Base-by-base conservation (phyloP, 1,140 invertebrate species). In the Drosophila asahinai region DNA sequence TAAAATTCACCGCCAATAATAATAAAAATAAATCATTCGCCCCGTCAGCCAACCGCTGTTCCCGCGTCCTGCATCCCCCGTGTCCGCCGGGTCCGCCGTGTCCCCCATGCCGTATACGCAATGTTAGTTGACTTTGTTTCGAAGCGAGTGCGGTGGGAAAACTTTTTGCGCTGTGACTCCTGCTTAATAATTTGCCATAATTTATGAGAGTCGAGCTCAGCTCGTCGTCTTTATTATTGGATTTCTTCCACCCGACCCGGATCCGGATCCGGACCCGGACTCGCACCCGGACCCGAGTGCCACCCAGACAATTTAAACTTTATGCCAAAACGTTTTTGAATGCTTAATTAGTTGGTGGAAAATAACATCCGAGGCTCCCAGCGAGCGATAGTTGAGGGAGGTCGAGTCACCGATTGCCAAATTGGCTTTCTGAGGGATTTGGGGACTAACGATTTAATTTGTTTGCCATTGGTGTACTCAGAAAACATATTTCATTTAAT, bases 1-100 rank as follows among this genome's bases (percentile, higher is more conserved):
- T 87, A 83, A 87, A 87, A 87, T 87, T 89, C 84, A 87, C 77
- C 84, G 84, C 84, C 84, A 87, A 87, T 87, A 87, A 87, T 87
- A 89, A 89, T 87, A 87, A 87, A 87, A 87, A 87, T 87, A 87
- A 87, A 87, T 87, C 83, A 87, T 71, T 72, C 81, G 54, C 62
- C 47, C 70, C 36, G 54, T 40, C 61, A 59, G 22, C 51, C 45
- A 57, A 57, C 54, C 54, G 54, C 54, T 57, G 57, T 63, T 73
- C 43, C 36, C 36, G 11, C 36, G 19, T n/a, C 19, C 19, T 19
- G 3, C 33, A 7, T 4, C 1, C 36, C 7, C 33, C 14, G 9
- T 1, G 38, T 15, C 36, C 36, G 9, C 33, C 33, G 1, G 14
- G 14, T 25, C 48, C 33, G 19, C 36, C 19, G 36, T 40, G 54